phyloP scores from a whole-genome alignment of 2,888 invertebrate genomes.

The Apamea sordens region DNA sequence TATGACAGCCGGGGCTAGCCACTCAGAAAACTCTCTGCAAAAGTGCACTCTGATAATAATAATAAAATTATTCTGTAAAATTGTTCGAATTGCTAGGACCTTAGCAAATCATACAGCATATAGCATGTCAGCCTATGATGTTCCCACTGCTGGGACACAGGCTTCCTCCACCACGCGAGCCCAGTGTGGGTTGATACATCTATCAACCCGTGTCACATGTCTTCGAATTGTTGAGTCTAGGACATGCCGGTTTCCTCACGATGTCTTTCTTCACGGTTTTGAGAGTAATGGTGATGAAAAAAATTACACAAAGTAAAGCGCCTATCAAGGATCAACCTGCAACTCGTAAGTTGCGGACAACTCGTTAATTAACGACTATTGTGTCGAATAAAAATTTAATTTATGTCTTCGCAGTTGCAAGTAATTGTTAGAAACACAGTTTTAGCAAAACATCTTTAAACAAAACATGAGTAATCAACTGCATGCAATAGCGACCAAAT shows the following conservation, averaged over 20 bases:
- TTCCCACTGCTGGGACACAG: neutral
- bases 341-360: neutral
- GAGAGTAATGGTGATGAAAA: too few species aligned
- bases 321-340: neutral
- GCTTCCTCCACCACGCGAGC: neutral
- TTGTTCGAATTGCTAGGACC: neutral
- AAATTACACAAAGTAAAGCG: neutral
- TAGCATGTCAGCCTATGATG: neutral
- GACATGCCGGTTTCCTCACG: neutral
- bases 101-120: neutral
- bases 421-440: neutral
- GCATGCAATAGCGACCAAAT: conserved; percentile 46
- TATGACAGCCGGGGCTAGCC: neutral
- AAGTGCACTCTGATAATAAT: neutral
- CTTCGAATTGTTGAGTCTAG: neutral
- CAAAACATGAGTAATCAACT: conserved; percentile 18
- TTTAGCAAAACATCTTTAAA: neutral
- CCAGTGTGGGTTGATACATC: neutral
- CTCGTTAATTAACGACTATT: too few species aligned
- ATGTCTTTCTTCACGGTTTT: too few species aligned
- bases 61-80: neutral
- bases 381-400: neutral
- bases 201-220: neutral
- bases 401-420: neutral
- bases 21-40: neutral